These are phyloP conservation scores for Cephus sareptanus DNA, from an alignment of 2,888 invertebrate genomes.

Conservation along the genomic window DNA sequence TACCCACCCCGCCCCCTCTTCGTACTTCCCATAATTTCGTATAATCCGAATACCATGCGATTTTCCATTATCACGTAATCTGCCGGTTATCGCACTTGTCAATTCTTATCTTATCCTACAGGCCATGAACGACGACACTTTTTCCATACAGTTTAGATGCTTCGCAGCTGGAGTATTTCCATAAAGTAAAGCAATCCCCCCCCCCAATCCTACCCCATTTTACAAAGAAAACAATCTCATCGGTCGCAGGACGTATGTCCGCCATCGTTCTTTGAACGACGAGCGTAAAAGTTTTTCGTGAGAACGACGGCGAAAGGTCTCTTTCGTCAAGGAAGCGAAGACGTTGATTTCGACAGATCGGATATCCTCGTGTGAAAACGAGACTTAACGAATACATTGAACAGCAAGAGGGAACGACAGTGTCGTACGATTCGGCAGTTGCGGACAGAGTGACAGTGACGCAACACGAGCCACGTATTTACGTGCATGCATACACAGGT, in stretches of 20 bases:
- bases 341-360: neutral
- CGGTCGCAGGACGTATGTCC: neutral
- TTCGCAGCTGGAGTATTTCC: neutral
- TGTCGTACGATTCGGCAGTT: neutral
- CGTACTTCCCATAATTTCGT: neutral
- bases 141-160: neutral
- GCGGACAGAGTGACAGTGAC: neutral
- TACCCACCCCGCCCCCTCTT: no score
- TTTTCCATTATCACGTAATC: neutral
- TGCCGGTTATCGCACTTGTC: neutral
- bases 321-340: no score
- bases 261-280: neutral
- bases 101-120: neutral
- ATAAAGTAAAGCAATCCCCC: neutral
- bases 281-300: neutral
- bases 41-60: neutral
- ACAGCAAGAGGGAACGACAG: neutral
- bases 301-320: neutral
- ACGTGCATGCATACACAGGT: neutral
- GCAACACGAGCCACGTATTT: neutral
- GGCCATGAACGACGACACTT: neutral
- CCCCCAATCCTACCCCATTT: no score
- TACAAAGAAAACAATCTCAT: neutral
- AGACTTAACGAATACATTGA: neutral
- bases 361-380: neutral